Conservation (phyloP, 2,797 vertebrate genomes). For the Onychomys torridus region DNA sequence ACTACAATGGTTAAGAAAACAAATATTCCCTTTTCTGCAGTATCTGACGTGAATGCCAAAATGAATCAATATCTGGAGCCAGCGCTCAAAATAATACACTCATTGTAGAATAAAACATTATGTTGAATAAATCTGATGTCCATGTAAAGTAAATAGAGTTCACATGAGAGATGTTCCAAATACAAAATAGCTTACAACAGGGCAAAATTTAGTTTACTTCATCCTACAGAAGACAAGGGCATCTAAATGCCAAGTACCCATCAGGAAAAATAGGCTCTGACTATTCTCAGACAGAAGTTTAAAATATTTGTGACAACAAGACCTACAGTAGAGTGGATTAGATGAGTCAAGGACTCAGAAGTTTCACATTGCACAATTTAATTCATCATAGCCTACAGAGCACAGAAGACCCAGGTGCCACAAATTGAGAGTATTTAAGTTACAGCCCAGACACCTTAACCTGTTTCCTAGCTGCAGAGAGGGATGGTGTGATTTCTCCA, state of each 20-base stretch:
- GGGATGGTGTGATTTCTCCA: background rate
- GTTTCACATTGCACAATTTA: background rate
- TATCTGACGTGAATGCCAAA: background rate
- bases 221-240: background rate
- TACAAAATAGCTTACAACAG: constrained; percentile 31
- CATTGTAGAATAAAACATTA: background rate
- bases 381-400: background rate
- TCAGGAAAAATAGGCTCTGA: background rate
- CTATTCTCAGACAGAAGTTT: background rate
- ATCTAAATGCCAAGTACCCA: background rate
- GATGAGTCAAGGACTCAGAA: background rate
- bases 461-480: background rate
- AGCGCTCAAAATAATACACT: background rate
- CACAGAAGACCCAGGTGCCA: background rate
- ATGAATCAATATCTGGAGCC: background rate
- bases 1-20: background rate
- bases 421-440: background rate
- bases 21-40: background rate
- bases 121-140: background rate
- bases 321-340: background rate
- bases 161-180: background rate
- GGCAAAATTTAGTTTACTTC: background rate
- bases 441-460: background rate
- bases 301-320: background rate
- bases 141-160: background rate